Base-by-base conservation (phyloP, 2,797 vertebrate species). In the Tokudaia tokunoshimensis region DNA sequence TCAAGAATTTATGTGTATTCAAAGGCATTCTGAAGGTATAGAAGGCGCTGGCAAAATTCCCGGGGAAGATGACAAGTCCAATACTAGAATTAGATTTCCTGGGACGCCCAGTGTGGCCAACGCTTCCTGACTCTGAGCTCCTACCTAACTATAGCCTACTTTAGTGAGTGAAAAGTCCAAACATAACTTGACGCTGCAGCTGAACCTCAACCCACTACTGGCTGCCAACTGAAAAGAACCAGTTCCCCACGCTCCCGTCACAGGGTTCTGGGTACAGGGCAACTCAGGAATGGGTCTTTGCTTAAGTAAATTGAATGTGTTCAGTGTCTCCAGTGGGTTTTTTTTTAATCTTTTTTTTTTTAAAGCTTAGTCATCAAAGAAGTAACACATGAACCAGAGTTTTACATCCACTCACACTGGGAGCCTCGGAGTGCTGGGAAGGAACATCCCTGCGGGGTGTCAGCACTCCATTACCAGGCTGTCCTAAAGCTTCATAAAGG, bases 311-410 rank as follows among this genome's bases (percentile, higher is more conserved):
- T 3, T 79, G 19, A 57, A 24, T 50, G 19, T 76, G 65, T 65
- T 79, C 9, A 63, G 17, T 37, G 15, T 37, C 41, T 37, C 70
- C n/a, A 61, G 44, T 55, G 72, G 55, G 24, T 67, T 50, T 61
- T 13, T 52, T 52, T n/a, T n/a, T n/a, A n/a, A n/a, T n/a, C n/a
- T n/a, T n/a, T n/a, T 41, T 41, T 41, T 41, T 41, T 74, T 41
- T 75, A 13, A 47, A 76, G 41, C 41, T 70, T 19, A 96, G 31
- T 80, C 52, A 47, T 59, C 74, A 59, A 52, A 37, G 26, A 89
- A 91, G 76, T 83, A 65, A 22, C 52, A 41, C 86, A 70, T 31
- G 78, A 95, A 81, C 59, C 41, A 65, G 12, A 17, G 59, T n/a
- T 74, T 79, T 87, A 57, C 1, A 92, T 22, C 15, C 52, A 82